Conservation (phyloP, 2,888 invertebrate genomes). For the Netelia melanura region DNA sequence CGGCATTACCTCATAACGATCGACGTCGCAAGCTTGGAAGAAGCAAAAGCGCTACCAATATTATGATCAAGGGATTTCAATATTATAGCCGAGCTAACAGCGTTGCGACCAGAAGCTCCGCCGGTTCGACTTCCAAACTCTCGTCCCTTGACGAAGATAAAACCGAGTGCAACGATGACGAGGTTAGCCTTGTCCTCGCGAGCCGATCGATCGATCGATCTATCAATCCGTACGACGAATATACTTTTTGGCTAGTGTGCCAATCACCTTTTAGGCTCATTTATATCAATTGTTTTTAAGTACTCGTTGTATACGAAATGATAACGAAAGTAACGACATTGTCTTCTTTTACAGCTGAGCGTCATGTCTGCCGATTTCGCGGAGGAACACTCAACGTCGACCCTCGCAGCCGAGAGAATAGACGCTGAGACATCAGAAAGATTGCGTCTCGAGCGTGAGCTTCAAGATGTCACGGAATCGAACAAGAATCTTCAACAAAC, state of each 20-base stretch:
- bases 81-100: conserved; percentile 85
- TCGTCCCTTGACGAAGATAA: conserved; percentile 76
- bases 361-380: conserved; percentile 96
- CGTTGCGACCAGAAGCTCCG: conserved; percentile 76
- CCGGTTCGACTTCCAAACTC: conserved; percentile 74
- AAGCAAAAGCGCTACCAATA: conserved; percentile 90
- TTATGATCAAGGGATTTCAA: conserved; percentile 93
- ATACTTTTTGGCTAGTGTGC: too few relatives aligned
- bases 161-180: conserved; percentile 79
- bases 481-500: conserved; percentile 91
- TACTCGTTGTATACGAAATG: too few relatives aligned
- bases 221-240: too few relatives aligned
- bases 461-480: conserved; percentile 92
- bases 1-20: conserved; percentile 64
- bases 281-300: too few relatives aligned
- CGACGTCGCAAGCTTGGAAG: conserved; percentile 69
- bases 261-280: too few relatives aligned
- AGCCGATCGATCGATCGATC: too few relatives aligned
- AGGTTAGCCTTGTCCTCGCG: conserved; percentile 70
- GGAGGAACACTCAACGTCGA: conserved; percentile 96
- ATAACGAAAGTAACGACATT: conserved; percentile 5
- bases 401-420: conserved; percentile 94
- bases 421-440: conserved; percentile 96
- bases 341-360: conserved; percentile 89
- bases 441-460: conserved; percentile 94